phyloP scores from a whole-genome alignment of 1,140 invertebrate genomes.

The Ceratosolen solmsi region DNA sequence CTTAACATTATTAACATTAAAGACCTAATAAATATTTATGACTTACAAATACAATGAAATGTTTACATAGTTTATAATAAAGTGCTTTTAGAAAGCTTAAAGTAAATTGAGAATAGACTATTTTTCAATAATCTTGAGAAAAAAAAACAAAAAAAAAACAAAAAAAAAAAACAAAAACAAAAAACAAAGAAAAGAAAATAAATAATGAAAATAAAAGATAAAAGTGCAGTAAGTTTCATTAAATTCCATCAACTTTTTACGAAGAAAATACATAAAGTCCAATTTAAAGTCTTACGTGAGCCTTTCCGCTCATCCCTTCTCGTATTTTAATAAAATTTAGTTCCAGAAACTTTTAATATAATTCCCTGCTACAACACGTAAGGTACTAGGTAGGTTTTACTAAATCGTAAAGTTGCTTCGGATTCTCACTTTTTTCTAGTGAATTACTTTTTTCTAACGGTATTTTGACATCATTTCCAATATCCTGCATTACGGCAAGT shows the following conservation, averaged over 20 bases:
- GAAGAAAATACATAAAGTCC: conserved; percentile 47
- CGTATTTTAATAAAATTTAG: conserved; percentile 50
- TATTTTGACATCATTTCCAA: conserved; percentile 28
- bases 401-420: conserved; percentile 37
- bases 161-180: too few relatives aligned
- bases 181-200: too few relatives aligned
- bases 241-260: conserved; percentile 37
- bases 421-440: conserved; percentile 40
- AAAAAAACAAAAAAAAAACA: too few relatives aligned
- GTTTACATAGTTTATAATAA: background rate
- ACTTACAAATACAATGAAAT: background rate
- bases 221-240: conserved; percentile 31
- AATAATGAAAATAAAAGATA: background rate
- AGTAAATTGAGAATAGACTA: too few relatives aligned
- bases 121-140: too few relatives aligned
- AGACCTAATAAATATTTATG: background rate
- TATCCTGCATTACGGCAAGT: background rate
- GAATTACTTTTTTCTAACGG: conserved; percentile 44
- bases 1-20: background rate
- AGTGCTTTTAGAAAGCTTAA: too few relatives aligned
- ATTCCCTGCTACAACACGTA: conserved; percentile 34
- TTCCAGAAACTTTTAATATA: conserved; percentile 50
- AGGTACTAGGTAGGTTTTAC: conserved; percentile 45
- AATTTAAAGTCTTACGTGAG: conserved; percentile 42
- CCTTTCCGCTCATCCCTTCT: conserved; percentile 32